phyloP scores from a whole-genome alignment of 2,888 invertebrate species.

The Caenorhabditis parvicauda region DNA sequence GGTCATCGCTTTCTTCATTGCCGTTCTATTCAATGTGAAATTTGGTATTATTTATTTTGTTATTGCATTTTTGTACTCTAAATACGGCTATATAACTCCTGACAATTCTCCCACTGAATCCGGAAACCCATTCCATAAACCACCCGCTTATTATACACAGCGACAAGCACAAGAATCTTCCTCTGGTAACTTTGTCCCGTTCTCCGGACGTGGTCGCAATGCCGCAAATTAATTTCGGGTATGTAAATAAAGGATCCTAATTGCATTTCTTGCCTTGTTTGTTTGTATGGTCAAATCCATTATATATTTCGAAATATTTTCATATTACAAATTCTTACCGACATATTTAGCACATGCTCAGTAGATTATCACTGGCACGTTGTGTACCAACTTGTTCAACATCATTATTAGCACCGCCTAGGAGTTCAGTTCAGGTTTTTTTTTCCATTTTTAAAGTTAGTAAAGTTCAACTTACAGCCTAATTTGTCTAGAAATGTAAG shows the following conservation, averaged over 20 bases:
- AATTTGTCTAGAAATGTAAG: conserved; percentile 14
- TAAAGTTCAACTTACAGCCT: neutral
- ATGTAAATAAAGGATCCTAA: neutral
- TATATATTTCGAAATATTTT: neutral
- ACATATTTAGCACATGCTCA: conserved; percentile 13
- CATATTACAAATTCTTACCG: neutral
- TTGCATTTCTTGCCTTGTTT: neutral
- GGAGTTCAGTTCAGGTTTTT: neutral
- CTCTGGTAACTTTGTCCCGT: no score
- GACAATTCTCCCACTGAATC: no score
- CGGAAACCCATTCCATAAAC: no score
- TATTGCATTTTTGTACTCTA: no score
- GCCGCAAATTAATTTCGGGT: no score
- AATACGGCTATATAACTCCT: no score
- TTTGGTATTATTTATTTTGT: no score
- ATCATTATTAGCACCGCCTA: conserved; percentile 8
- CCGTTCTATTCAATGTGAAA: no score
- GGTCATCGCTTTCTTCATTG: no score
- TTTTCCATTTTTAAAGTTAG: neutral
- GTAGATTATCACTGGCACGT: conserved; percentile 12
- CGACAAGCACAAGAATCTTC: no score
- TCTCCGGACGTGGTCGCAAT: no score
- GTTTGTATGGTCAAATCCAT: neutral
- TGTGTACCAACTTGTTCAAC: conserved; percentile 11
- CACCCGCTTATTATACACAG: no score